Evolutionary conservation across 1,140 invertebrate species (phyloP), one percentile per base, ranked within the genome.

Genomic region (Sitophilus oryzae): DNA sequence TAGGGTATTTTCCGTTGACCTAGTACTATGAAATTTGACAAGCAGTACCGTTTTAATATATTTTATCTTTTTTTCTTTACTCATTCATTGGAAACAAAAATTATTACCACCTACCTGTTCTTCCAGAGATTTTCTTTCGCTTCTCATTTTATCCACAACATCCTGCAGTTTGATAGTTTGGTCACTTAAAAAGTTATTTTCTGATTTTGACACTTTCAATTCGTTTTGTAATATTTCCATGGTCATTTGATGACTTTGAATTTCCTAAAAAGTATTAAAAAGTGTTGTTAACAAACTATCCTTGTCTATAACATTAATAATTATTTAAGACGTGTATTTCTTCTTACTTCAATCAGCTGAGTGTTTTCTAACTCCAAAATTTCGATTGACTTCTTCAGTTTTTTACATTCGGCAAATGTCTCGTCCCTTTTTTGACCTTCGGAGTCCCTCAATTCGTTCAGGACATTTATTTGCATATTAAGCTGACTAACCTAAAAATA

Each of bases 381-480:
- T 48, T 59, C 69, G 4, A 74, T 47, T 35, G 76, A 67, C 6
- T 65, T 66, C 55, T 76, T 79, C 1, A 77, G 59, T n/a, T 73
- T 65, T 52, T 79, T 75, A 30, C 77, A 65, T 58, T 82, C 77
- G 0, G 59, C 52, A 34, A 76, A 75, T 14, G 79, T 71, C 52
- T 74, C 71, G 3, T 71, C 65, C 18, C 80, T 71, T 48, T 80
- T 77, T 1, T 56, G 61, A 60, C 77, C 77, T 65, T 82, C 80
- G 2, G 75, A 74, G 37, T 79, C 73, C 53, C 82, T 68, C 15
- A 83, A 66, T 5, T 73, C 70, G 45, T 79, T 75, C 19, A 83
- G 67, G 2, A 79, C 74, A n/a, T 71, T 66, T 47, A 80, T 76
- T 61, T 82, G 80, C 5, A 79, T 66, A 18, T 77, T 74, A 6